A percentile compares a stretch with the other conserved stretches of the same genome.
Evolutionary conservation across 2,113 vertebrate genomes (phyloP).

Genomic region (Elaphurus davidianus): DNA sequence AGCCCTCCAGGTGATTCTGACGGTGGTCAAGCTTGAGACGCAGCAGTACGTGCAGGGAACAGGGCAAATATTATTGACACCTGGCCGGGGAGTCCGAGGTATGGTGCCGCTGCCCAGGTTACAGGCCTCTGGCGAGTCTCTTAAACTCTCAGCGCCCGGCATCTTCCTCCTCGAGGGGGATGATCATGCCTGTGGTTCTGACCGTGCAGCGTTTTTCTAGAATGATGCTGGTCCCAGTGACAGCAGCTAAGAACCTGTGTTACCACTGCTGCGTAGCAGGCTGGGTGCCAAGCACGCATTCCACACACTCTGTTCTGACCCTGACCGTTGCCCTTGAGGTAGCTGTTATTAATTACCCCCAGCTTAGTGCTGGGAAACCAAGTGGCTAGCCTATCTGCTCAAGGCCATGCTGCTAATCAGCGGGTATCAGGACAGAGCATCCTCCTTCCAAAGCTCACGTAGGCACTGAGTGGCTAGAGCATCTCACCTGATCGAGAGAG

Average conservation of each 20-base stretch:
- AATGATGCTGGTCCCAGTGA: neutral
- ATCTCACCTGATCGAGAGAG: neutral
- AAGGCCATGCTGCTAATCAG: neutral
- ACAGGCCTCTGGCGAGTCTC: rapidly evolving
- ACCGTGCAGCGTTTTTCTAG: neutral
- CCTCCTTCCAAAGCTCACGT: neutral
- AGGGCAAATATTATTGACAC: rapidly evolving
- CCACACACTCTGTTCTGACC: neutral
- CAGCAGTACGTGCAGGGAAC: neutral
- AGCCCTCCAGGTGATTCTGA: neutral
- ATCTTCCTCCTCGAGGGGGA: neutral
- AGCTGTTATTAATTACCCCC: neutral
- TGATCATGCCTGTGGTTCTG: too few species aligned
- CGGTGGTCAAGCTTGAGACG: neutral
- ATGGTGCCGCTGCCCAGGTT: rapidly evolving
- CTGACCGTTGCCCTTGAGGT: neutral
- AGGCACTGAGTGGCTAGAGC: neutral
- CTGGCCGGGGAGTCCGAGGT: too few species aligned
- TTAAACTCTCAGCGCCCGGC: neutral
- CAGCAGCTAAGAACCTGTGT: neutral
- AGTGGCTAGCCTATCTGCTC: neutral
- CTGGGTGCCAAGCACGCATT: neutral
- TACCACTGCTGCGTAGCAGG: neutral
- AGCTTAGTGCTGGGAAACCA: neutral
- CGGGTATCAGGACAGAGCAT: neutral